Base-by-base conservation (phyloP, 2,797 vertebrate genomes). In the Setipinna tenuifilis region DNA sequence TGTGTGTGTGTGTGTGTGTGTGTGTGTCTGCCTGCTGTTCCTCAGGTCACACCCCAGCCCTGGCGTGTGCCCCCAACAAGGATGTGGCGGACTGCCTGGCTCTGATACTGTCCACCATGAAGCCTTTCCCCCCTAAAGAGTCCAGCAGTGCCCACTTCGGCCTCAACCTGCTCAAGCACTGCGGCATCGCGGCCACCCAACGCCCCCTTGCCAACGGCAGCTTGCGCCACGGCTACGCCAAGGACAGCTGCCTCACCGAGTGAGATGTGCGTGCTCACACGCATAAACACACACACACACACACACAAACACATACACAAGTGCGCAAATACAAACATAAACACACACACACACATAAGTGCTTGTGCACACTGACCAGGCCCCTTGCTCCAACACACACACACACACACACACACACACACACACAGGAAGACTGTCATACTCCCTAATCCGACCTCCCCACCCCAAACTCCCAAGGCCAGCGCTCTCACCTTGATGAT, bases 81-180 rank as follows among this genome's bases (percentile, higher is more conserved):
- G 97, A 98, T 6, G 98, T 99, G 83, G 98, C 98, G 0, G 97
- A 98, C 93, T 99, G 98, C 89, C 96, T 99, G 94, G 97, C 98
- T 93, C 95, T 99, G 91, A 99, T 99, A 95, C 97, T 99, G 87
- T 98, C 98, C 95, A 99, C 97, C 94, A 99, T 99, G 98, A 99
- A 97, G 97, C 97, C 97, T 96, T 98, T 98, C 94, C 96, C 98
- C 88, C 96, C 97, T 90, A 97, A 96, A 95, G 98, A 98, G 90
- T 92, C 96, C 25, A 80, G 87, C 6, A 5, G 78, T 0, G 88
- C 95, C 88, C 95, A 95, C 90, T 98, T 98, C 93, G 96, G 96
- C 95, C 95, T 97, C 94, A 96, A 95, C 94, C 95, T 99, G 95
- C 96, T 98, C 91, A 98, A 98, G 93, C 97, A 98, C 95, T 99